A percentile compares a stretch with the other conserved stretches of the same genome.
These are phyloP conservation scores for Ophthalmolycus amberensis DNA, from an alignment of 2,113 vertebrate species.

Conservation along the genomic window DNA sequence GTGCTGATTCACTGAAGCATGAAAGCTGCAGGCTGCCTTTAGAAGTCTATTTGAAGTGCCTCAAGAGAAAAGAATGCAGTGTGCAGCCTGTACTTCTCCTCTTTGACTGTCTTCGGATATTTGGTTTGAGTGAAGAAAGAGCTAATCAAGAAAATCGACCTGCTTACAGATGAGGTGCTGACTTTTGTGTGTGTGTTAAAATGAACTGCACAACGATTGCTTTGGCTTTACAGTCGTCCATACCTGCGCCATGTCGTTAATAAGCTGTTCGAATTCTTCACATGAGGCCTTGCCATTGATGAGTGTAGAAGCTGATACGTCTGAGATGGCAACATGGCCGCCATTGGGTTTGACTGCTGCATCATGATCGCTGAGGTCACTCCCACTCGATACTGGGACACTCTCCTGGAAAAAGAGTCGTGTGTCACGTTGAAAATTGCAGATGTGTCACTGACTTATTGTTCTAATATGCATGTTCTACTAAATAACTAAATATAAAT, in stretches of 20 bases:
- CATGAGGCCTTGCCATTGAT: conserved; percentile 82
- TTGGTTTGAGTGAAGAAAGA: conserved; percentile 13
- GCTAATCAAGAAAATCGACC: conserved; percentile 3
- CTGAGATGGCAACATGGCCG: conserved; percentile 77
- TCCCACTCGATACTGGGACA: conserved; percentile 43
- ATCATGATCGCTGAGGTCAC: conserved; percentile 79
- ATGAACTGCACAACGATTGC: neutral
- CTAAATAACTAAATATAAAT: neutral
- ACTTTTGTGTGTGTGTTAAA: neutral
- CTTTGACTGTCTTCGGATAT: conserved; percentile 35
- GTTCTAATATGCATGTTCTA: neutral
- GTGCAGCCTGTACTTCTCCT: conserved; percentile 2
- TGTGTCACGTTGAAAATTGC: neutral
- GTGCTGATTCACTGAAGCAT: conserved; percentile 48
- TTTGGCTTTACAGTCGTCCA: neutral
- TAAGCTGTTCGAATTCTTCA: conserved; percentile 89
- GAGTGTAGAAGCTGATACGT: conserved; percentile 72
- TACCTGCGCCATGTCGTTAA: conserved; percentile 95
- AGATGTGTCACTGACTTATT: neutral
- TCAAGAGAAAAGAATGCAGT: conserved; percentile 31
- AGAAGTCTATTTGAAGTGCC: conserved; percentile 65
- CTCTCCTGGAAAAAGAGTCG: conserved; percentile 59
- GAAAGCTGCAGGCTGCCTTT: conserved; percentile 58
- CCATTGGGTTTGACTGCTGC: conserved; percentile 85
- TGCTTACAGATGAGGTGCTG: neutral